Base-by-base conservation (phyloP, 1,140 invertebrate species). In the Linepithema humile region DNA sequence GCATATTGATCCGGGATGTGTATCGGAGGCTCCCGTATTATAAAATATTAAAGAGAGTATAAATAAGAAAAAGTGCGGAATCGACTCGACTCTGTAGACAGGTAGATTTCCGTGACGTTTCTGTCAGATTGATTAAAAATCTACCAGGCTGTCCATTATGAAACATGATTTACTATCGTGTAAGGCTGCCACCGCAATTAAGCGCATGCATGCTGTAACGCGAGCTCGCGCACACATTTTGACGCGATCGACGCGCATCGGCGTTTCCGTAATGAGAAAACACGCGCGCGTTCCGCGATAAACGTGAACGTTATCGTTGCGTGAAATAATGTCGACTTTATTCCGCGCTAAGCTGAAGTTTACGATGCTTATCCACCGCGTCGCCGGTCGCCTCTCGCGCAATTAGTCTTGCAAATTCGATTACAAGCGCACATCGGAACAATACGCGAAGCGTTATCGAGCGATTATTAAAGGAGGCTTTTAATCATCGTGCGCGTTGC, bases 371-470 rank as follows among this genome's bases (percentile, higher is more conserved):
- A 82, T 82, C 69, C 69, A 17, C 55, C 69, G 67, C 38, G 69
- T 73, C 77, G 62, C 62, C 65, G 77, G 48, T 57, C 53, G 62
- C 65, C 55, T 45, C 67, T 45, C 65, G 67, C 53, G 69, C 53
- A 74, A 82, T 82, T 82, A 82, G 67, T 82, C 69, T 80, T 80
- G 75, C 64, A 80, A 80, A 82, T 82, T 82, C 40, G 80, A 82
- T 82, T 82, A 82, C 80, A 55, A 75, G 55, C 80, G 53, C 50
- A 53, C 53, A 48, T 23, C 20, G 64, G 65, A 80, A 80, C 75
- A 80, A 80, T 80, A 70, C 64, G 48, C 43, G 45, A 78, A 65
- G 48, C 45, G 45, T 69, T 80, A 80, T 80, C 75, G 75, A 29
- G 26, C 32, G 48, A 38, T 78, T 69, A 80, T 80, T 80, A 80